Percentiles rank a stretch among this genome's conserved stretches.
Conservation (phyloP, 2,888 invertebrate genomes). For the Holacanthella duospinosa region DNA sequence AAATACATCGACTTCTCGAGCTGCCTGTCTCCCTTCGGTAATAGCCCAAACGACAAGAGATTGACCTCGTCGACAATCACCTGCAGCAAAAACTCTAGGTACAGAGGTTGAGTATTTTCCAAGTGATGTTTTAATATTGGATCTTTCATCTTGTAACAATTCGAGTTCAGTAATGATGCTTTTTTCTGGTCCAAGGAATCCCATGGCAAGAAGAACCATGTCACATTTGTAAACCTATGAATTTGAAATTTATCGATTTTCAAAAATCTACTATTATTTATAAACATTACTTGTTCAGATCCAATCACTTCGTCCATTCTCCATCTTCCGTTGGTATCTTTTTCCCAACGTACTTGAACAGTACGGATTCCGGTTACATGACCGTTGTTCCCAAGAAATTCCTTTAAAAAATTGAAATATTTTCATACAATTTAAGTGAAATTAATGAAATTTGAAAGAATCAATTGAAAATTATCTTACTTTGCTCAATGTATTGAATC, state of each 20-base stretch:
- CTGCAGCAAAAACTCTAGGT: conserved; percentile 84
- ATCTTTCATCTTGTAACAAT: conserved; percentile 75
- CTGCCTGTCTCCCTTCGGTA: conserved; percentile 94
- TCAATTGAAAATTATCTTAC: conserved; percentile 39
- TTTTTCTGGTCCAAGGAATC: conserved; percentile 91
- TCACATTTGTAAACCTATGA: conserved; percentile 65
- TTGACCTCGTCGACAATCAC: conserved; percentile 98
- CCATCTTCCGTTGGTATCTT: conserved; percentile 81
- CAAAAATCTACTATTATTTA: not conserved
- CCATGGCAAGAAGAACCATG: conserved; percentile 93
- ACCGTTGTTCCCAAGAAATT: conserved; percentile 80
- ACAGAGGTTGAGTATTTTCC: conserved; percentile 68
- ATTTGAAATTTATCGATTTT: not conserved
- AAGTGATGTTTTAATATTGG: conserved; percentile 74
- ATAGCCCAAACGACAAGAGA: conserved; percentile 98
- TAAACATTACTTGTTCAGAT: conserved; percentile 51
- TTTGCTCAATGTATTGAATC: conserved; percentile 86
- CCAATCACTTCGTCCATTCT: conserved; percentile 78
- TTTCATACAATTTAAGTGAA: not conserved
- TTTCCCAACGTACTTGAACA: conserved; percentile 85
- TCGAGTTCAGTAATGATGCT: conserved; percentile 67
- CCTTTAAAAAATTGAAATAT: conserved; percentile 43
- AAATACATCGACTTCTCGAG: conserved; percentile 79
- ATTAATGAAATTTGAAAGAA: not conserved
- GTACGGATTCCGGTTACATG: conserved; percentile 84